Percentiles rank a stretch among this genome's conserved stretches.
phyloP scores from a whole-genome alignment of 2,888 invertebrate species.

The Urechis unicinctus region DNA sequence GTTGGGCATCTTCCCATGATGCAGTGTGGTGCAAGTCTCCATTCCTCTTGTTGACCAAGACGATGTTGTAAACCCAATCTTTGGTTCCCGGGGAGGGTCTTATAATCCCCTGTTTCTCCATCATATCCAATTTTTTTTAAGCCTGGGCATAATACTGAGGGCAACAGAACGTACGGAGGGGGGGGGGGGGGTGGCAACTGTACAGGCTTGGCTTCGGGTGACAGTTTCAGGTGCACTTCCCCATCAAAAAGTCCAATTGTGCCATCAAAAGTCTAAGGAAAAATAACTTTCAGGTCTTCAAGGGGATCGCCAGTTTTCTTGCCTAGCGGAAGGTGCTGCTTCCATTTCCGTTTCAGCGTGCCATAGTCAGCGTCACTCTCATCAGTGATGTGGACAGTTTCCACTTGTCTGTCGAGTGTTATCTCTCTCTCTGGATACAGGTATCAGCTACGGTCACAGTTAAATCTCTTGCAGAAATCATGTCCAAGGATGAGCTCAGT shows the following conservation, averaged over 20 bases:
- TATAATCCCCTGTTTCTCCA: background rate
- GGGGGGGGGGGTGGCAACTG: background rate
- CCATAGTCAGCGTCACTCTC: background rate
- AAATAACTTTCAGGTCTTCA: background rate
- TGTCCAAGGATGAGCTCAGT: background rate
- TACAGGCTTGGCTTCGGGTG: background rate
- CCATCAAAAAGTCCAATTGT: background rate
- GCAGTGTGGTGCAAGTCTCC: background rate
- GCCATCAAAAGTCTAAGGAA: background rate
- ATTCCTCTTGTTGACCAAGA: background rate
- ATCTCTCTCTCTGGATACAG: background rate
- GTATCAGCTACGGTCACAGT: background rate
- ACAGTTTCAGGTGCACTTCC: background rate
- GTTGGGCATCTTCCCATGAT: too few relatives aligned
- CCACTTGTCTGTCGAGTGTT: background rate
- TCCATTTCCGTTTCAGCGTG: background rate
- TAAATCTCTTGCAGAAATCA: background rate
- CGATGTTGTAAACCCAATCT: slow-evolving; percentile 2
- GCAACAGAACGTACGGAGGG: too few relatives aligned
- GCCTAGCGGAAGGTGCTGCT: background rate
- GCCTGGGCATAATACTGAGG: too few relatives aligned
- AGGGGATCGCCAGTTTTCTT: slow-evolving; percentile 1
- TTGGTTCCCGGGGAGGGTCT: background rate
- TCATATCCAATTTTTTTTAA: background rate
- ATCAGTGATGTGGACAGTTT: background rate